These are phyloP conservation scores for Momotus momota DNA, from an alignment of 2,797 vertebrate species.

Conservation along the genomic window DNA sequence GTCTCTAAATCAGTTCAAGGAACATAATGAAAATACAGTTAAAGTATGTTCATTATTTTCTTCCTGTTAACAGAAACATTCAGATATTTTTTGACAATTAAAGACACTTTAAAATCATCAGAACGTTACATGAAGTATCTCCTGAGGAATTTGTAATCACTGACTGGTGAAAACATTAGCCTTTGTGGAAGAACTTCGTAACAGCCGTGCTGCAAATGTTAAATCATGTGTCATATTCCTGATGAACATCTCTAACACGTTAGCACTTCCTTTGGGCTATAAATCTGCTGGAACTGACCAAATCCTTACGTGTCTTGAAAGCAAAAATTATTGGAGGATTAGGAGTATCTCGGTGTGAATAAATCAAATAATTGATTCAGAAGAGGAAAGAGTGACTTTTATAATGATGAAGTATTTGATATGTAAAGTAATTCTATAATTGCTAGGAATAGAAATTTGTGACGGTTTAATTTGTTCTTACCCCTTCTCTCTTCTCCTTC, in stretches of 20 bases:
- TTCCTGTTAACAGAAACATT: not conserved
- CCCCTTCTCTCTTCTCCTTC: not conserved
- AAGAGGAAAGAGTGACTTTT: not conserved
- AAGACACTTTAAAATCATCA: not conserved
- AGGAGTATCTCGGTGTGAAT: not conserved
- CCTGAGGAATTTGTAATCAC: not conserved
- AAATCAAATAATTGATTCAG: not conserved
- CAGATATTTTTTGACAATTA: not conserved
- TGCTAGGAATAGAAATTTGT: not conserved
- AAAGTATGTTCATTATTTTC: not conserved
- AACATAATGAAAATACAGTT: not conserved
- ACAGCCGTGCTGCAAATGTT: not conserved
- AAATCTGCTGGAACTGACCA: not conserved
- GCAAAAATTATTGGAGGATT: not conserved
- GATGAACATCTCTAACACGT: not conserved
- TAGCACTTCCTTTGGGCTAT: not conserved
- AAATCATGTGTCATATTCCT: not conserved
- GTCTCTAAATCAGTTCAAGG: not conserved
- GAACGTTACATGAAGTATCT: not conserved
- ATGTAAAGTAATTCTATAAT: not conserved
- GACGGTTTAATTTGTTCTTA: not conserved
- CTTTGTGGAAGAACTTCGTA: not conserved
- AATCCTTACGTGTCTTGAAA: not conserved
- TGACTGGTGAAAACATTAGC: not conserved
- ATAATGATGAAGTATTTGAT: not conserved